phyloP scores from a whole-genome alignment of 2,888 invertebrate species.

The Pelosia muscerda region DNA sequence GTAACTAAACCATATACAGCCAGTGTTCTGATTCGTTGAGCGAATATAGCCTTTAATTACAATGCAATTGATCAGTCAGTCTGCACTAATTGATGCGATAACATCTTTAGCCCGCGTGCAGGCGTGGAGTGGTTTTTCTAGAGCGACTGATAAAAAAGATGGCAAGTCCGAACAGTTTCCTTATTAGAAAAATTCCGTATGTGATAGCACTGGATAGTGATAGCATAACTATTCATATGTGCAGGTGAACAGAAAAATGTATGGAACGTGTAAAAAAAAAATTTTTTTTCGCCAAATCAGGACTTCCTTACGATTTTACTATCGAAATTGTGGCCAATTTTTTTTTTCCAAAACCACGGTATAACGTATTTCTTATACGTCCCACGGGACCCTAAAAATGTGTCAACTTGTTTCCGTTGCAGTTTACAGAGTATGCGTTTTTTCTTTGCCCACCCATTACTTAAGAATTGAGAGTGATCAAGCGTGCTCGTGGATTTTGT shows the following conservation, averaged over 20 bases:
- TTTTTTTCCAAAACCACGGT: no score
- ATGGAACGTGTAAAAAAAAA: no score
- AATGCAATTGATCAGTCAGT: slow-evolving; percentile 71
- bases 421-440: slow-evolving; percentile 61
- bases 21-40: slow-evolving; percentile 62
- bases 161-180: slow-evolving; percentile 32
- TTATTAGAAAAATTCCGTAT: no score
- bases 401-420: slow-evolving; percentile 64
- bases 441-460: slow-evolving; percentile 52
- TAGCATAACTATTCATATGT: no score
- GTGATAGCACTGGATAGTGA: not conserved
- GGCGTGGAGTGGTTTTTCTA: slow-evolving; percentile 62
- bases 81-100: slow-evolving; percentile 72
- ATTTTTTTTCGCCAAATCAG: no score
- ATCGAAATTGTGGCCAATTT: no score
- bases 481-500: slow-evolving; percentile 53
- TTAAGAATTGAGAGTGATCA: slow-evolving; percentile 57
- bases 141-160: slow-evolving; percentile 48
- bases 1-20: slow-evolving; percentile 70
- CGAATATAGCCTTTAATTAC: slow-evolving; percentile 75
- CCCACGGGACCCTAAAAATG: slow-evolving; percentile 53
- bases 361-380: slow-evolving; percentile 22
- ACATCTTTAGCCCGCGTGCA: slow-evolving; percentile 62
- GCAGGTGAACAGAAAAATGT: no score
- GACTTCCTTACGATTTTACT: no score